Evolutionary conservation across 2,113 vertebrate species (phyloP), one percentile per base, ranked within the genome.

Genomic region (Gopherus evgoodei): DNA sequence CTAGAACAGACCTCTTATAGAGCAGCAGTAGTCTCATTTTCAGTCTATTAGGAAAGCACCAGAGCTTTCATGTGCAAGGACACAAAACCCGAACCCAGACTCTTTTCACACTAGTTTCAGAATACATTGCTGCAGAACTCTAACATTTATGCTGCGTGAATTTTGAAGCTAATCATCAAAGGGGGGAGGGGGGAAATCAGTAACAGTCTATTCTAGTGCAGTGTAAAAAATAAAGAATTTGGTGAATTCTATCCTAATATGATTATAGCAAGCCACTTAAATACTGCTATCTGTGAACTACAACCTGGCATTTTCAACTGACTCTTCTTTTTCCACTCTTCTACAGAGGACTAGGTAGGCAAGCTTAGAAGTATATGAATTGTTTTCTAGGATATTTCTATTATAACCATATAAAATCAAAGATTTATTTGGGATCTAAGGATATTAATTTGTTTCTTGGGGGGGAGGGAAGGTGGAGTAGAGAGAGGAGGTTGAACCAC

Each of bases 1-100:
- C 98, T 98, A 91, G 94, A 98, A 98, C 98, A 98, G 97, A 98
- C 95, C 97, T 98, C 97, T 97, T 97, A 96, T 21, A 97, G 97
- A 98, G 98, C 97, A 94, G 94, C 98, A 97, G 96, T 95, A 91
- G 95, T 98, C 98, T 98, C 97, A 98, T 98, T 98, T 97, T 98
- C 97, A 98, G 97, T 95, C 95, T 96, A 98, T 98, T 98, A 98
- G 97, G 96, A 94, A 98, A 98, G 94, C 96, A 97, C 96, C 97
- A 97, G 94, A 98, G 96, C 96, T 97, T 98, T 98, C 97, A 93
- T 93, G 76, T 96, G 96, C 97, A 97, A 97, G 83, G 96, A 95
- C 95, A 98, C 96, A 97, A 91, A 97, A 95, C 96, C 97, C 93
- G 96, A 97, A 92, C 93, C 95, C 97, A 80, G 90, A 94, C 44